A percentile compares a stretch with the other conserved stretches of the same genome.
Evolutionary conservation across 2,888 invertebrate species (phyloP).

Genomic region (Noctua fimbriata): DNA sequence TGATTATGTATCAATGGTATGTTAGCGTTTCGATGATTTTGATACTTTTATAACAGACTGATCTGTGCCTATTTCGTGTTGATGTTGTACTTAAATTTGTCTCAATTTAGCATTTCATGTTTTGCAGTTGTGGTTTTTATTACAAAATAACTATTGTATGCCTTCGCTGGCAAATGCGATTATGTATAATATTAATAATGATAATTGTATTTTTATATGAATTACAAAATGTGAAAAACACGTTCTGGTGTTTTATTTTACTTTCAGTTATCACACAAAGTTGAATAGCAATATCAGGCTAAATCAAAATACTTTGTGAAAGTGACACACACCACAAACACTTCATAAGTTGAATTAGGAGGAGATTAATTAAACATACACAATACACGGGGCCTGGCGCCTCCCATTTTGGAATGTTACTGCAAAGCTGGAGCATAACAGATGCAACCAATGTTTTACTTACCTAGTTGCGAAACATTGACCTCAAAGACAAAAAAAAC

Average conservation of each 20-base stretch:
- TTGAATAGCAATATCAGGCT: neutral
- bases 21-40: slow-evolving; percentile 66
- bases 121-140: slow-evolving; percentile 80
- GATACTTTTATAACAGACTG: slow-evolving; percentile 76
- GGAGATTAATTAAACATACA: no score
- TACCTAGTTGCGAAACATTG: no score
- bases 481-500: neutral
- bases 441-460: neutral
- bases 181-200: slow-evolving; percentile 84
- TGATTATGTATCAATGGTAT: slow-evolving; percentile 65
- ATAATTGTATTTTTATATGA: slow-evolving; percentile 89
- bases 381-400: neutral
- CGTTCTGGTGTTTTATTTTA: slow-evolving; percentile 72
- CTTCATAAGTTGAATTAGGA: no score
- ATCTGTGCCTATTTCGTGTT: slow-evolving; percentile 80
- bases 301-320: neutral
- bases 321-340: neutral
- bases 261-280: neutral
- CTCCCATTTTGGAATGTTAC: neutral
- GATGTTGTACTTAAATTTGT: slow-evolving; percentile 83
- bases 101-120: slow-evolving; percentile 77
- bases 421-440: neutral
- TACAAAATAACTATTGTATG: slow-evolving; percentile 79
- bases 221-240: slow-evolving; percentile 82
- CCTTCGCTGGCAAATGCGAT: slow-evolving; percentile 84